These are phyloP conservation scores for Drosophila ananassae DNA, from an alignment of 1,140 invertebrate species.

Conservation along the genomic window DNA sequence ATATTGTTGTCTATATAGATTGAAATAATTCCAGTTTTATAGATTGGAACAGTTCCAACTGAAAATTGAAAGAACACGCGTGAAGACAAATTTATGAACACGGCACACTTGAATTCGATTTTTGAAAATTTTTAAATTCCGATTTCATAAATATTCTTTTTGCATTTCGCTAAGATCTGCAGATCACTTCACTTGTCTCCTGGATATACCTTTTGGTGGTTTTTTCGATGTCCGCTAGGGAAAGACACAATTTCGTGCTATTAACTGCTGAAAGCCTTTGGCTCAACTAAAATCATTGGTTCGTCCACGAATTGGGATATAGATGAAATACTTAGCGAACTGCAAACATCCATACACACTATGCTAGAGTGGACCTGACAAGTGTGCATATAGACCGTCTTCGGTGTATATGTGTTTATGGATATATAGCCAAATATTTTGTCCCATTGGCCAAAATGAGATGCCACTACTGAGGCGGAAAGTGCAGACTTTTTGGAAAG, in stretches of 20 bases:
- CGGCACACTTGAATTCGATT: constrained; percentile 66
- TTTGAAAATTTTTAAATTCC: constrained; percentile 8
- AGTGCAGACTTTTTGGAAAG: constrained; percentile 64
- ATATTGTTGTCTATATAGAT: constrained; percentile 27
- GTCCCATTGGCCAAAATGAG: constrained; percentile 54
- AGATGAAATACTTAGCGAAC: constrained; percentile 46
- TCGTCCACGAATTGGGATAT: constrained; percentile 48
- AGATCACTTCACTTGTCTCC: constrained; percentile 19
- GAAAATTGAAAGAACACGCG: constrained; percentile 32
- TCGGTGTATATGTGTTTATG: constrained; percentile 19
- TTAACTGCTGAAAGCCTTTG: constrained; percentile 75
- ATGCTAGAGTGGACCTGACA: constrained; percentile 36
- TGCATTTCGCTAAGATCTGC: constrained; percentile 2
- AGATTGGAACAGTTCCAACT: constrained; percentile 73
- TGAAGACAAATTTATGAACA: constrained; percentile 55
- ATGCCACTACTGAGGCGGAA: constrained; percentile 47
- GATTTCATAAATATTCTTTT: background rate
- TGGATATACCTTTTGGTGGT: constrained; percentile 22
- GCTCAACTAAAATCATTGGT: constrained; percentile 71
- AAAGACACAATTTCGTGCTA: constrained; percentile 60
- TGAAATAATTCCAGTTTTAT: constrained; percentile 74
- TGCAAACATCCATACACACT: constrained; percentile 45
- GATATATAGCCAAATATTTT: constrained; percentile 39
- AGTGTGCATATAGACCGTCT: constrained; percentile 40
- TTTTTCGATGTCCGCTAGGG: constrained; percentile 41